A percentile compares a stretch with the other conserved stretches of the same genome.
phyloP scores from a whole-genome alignment of 2,797 vertebrate species.

The Euthynnus affinis region DNA sequence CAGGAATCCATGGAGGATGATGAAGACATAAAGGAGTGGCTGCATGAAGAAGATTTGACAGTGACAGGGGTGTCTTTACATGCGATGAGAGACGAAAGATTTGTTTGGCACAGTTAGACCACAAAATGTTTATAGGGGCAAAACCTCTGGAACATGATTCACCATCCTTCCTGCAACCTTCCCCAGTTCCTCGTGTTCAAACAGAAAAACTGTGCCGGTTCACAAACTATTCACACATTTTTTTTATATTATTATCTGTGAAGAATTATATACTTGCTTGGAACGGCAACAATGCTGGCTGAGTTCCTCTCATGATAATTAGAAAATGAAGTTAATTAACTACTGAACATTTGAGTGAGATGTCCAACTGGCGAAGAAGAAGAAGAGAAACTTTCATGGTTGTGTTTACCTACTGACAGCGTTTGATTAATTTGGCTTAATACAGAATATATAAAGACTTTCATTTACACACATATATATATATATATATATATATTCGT shows the following conservation, averaged over 20 bases:
- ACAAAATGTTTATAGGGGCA: constrained; percentile 55
- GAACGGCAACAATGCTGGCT: too few relatives aligned
- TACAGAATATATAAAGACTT: not conserved
- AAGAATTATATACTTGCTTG: not conserved
- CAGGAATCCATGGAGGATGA: constrained; percentile 59
- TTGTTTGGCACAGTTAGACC: constrained; percentile 53
- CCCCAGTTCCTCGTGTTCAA: constrained; percentile 32
- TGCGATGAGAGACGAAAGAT: constrained; percentile 53
- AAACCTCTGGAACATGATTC: constrained; percentile 63
- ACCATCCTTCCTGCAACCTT: constrained; percentile 48
- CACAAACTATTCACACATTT: not conserved
- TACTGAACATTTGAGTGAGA: too few relatives aligned
- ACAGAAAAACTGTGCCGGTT: not conserved
- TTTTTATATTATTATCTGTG: too few relatives aligned
- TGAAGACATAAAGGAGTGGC: constrained; percentile 52
- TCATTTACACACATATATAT: too few relatives aligned
- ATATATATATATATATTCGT: too few relatives aligned
- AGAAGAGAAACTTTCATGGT: too few relatives aligned
- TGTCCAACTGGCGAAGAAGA: too few relatives aligned
- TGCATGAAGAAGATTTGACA: constrained; percentile 5
- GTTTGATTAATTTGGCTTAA: too few relatives aligned
- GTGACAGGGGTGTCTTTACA: constrained; percentile 49
- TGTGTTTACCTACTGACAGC: too few relatives aligned
- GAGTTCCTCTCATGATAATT: too few relatives aligned
- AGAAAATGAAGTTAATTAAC: too few relatives aligned